Evolutionary conservation across 1,140 invertebrate genomes (phyloP).

Genomic region (Heliothis virescens): DNA sequence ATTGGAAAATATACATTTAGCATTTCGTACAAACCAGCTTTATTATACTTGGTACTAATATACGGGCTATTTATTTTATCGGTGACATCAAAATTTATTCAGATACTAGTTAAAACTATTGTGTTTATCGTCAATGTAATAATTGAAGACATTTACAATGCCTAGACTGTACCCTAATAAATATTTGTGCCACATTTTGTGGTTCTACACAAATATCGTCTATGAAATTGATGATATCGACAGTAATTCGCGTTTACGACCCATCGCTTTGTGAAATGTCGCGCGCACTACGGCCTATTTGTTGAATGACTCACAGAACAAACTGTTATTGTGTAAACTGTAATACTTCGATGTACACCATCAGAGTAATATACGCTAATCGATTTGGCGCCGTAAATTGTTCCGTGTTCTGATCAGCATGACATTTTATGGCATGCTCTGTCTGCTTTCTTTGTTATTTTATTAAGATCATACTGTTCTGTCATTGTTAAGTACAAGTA

Average conservation of each 20-base stretch:
- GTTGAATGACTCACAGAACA: constrained; percentile 11
- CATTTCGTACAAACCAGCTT: not conserved
- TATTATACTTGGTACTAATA: not conserved
- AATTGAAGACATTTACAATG: not conserved
- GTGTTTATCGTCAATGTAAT: too few species aligned
- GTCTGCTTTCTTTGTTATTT: constrained; percentile 18
- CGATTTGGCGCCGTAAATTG: not conserved
- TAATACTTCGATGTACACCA: constrained; percentile 5
- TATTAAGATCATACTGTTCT: not conserved
- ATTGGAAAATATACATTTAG: too few species aligned
- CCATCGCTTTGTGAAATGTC: constrained; percentile 28
- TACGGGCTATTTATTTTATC: not conserved
- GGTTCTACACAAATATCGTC: not conserved
- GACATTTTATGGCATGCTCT: not conserved
- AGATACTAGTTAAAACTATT: too few species aligned
- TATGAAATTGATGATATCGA: constrained; percentile 13
- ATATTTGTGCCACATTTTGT: not conserved
- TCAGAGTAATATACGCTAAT: too few species aligned
- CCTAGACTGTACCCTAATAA: not conserved
- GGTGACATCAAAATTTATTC: too few species aligned
- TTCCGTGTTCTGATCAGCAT: constrained; percentile 5
- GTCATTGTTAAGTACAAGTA: not conserved
- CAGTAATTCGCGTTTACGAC: not conserved
- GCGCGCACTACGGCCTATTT: constrained; percentile 11
- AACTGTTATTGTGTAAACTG: constrained; percentile 9